Evolutionary conservation across 2,888 invertebrate species (phyloP).

Genomic region (Plebejus anna): DNA sequence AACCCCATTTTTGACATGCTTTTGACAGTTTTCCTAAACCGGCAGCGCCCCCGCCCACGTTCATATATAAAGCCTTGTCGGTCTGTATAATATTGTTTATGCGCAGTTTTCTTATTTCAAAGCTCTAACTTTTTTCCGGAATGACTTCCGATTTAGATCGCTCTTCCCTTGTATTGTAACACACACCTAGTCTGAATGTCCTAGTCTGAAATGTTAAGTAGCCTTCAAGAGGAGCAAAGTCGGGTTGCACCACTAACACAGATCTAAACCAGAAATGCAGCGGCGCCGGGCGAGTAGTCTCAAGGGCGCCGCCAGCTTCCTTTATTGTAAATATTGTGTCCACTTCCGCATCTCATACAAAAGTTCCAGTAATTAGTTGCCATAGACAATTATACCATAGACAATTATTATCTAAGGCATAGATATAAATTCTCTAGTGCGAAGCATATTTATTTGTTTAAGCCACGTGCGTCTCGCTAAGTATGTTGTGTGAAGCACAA

Average conservation of each 20-base stretch:
- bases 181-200: too few relatives aligned
- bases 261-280: constrained; percentile 28
- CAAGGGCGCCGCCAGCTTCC: constrained; percentile 37
- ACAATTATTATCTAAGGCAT: too few relatives aligned
- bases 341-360: constrained; percentile 23
- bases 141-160: too few relatives aligned
- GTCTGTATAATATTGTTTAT: too few relatives aligned
- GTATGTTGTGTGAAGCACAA: too few relatives aligned
- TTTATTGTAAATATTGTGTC: constrained; percentile 29
- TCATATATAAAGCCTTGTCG: neutral
- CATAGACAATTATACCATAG: constrained; percentile 18
- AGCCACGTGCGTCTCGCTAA: neutral
- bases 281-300: constrained; percentile 31
- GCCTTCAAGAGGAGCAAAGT: neutral
- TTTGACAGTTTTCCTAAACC: too few relatives aligned
- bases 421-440: neutral
- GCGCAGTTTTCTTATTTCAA: too few relatives aligned
- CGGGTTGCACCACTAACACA: constrained; percentile 6
- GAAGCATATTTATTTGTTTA: neutral
- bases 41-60: too few relatives aligned
- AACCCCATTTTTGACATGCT: too few relatives aligned
- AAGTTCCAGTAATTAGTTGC: constrained; percentile 12
- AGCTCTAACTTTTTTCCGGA: too few relatives aligned
- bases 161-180: too few relatives aligned
- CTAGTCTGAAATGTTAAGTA: neutral